These are phyloP conservation scores for Tryphoninae sp. DNA, from an alignment of 2,888 invertebrate genomes.

Conservation along the genomic window DNA sequence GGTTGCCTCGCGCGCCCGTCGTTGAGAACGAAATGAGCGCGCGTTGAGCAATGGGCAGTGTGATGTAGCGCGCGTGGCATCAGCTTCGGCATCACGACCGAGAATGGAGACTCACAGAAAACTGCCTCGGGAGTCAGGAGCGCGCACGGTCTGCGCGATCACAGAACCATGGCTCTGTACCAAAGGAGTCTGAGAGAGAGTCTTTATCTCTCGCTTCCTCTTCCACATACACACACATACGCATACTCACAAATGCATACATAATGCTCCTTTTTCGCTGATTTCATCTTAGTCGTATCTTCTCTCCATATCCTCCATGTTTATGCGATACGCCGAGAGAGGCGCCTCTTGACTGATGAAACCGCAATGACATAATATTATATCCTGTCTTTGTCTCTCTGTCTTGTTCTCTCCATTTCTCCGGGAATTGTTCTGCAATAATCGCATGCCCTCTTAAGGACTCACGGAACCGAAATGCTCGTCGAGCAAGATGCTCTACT, in stretches of 20 bases:
- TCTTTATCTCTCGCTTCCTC: constrained; percentile 26
- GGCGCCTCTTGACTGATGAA: constrained; percentile 67
- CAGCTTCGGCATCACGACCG: constrained; percentile 48
- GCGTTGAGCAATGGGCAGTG: constrained; percentile 65
- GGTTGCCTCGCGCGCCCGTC: constrained; percentile 6
- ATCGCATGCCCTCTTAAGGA: constrained; percentile 67
- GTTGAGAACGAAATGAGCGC: constrained; percentile 48
- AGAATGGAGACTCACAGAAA: constrained; percentile 34
- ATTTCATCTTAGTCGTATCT: constrained; percentile 13
- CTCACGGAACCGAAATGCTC: constrained; percentile 15
- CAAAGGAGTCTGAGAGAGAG: constrained; percentile 5
- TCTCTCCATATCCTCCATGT: neutral
- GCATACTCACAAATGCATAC: neutral
- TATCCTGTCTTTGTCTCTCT: constrained; percentile 52
- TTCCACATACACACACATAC: neutral
- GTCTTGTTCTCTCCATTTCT: neutral
- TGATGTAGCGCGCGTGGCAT: constrained; percentile 50
- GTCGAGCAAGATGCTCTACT: neutral
- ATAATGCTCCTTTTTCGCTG: constrained; percentile 19
- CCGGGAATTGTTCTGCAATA: constrained; percentile 65
- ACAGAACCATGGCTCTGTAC: constrained; percentile 1
- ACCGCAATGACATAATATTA: constrained; percentile 76
- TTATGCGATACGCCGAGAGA: constrained; percentile 21
- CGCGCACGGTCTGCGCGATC: constrained; percentile 39
- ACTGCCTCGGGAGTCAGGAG: constrained; percentile 48